These are phyloP conservation scores for Drosophila sucinea DNA, from an alignment of 1,140 invertebrate genomes.

Conservation along the genomic window DNA sequence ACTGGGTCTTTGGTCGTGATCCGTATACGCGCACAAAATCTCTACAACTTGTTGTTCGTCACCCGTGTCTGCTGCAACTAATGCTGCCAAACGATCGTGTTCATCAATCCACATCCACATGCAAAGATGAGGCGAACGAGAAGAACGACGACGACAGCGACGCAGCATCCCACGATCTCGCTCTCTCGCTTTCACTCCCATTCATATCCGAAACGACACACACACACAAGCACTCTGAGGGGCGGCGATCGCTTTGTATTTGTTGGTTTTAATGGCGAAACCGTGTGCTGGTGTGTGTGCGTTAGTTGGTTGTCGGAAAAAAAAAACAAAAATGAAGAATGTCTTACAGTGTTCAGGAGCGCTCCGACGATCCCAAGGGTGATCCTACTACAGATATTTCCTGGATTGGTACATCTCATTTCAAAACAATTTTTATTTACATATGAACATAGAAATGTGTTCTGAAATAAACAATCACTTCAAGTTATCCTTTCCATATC, in stretches of 20 bases:
- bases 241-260: constrained; percentile 70
- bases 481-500: too few species aligned
- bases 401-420: too few species aligned
- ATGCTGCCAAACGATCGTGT: constrained; percentile 49
- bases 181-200: constrained; percentile 24
- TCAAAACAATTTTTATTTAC: too few species aligned
- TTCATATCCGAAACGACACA: constrained; percentile 10
- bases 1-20: constrained; percentile 13
- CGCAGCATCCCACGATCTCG: constrained; percentile 64
- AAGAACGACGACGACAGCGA: constrained; percentile 41
- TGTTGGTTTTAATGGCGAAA: constrained; percentile 77
- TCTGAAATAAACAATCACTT: too few species aligned
- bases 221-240: constrained; percentile 41
- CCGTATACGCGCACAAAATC: constrained; percentile 48
- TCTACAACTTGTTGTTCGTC: constrained; percentile 77
- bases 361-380: background rate
- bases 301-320: constrained; percentile 38
- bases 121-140: constrained; percentile 31
- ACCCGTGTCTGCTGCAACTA: constrained; percentile 81
- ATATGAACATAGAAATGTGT: too few species aligned
- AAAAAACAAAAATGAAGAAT: constrained; percentile 78
- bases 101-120: constrained; percentile 54
- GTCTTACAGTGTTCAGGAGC: constrained; percentile 58
- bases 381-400: constrained; percentile 2
- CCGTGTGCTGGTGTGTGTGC: constrained; percentile 42